These are phyloP conservation scores for Calliphora vicina DNA, from an alignment of 1,140 invertebrate species.

Conservation along the genomic window DNA sequence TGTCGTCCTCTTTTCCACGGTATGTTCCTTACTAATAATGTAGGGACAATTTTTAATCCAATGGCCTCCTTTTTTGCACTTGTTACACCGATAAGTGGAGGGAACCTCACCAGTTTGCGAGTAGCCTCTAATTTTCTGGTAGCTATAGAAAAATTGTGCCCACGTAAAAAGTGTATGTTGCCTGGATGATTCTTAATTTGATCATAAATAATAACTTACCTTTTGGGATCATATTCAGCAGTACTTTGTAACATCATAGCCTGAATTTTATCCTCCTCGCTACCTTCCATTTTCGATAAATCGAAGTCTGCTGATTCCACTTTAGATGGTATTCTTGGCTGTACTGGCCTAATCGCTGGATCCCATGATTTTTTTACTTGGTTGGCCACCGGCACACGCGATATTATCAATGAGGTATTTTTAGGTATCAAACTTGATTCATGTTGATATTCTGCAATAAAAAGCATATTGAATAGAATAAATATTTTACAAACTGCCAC, in stretches of 20 bases:
- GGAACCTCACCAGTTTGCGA: slow-evolving; percentile 90
- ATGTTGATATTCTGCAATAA: slow-evolving; percentile 86
- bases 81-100: slow-evolving; percentile 88
- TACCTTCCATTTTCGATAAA: slow-evolving; percentile 87
- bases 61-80: slow-evolving; percentile 91
- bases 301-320: slow-evolving; percentile 68
- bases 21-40: slow-evolving; percentile 64
- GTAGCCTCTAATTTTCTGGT: slow-evolving; percentile 84
- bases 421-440: slow-evolving; percentile 92
- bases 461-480: slow-evolving; percentile 13
- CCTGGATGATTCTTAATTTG: background rate
- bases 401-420: slow-evolving; percentile 96
- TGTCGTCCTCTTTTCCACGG: slow-evolving; percentile 90
- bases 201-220: slow-evolving; percentile 72
- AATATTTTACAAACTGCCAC: background rate
- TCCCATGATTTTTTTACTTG: slow-evolving; percentile 78
- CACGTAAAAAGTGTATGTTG: background rate
- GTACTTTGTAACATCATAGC: slow-evolving; percentile 97
- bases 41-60: slow-evolving; percentile 95
- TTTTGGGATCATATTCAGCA: slow-evolving; percentile 94
- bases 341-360: slow-evolving; percentile 65
- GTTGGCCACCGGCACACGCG: slow-evolving; percentile 85
- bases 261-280: slow-evolving; percentile 96
- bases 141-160: slow-evolving; percentile 67
- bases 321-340: slow-evolving; percentile 48